Base-by-base conservation (phyloP, 2,797 vertebrate species). In the Champsocephalus esox region DNA sequence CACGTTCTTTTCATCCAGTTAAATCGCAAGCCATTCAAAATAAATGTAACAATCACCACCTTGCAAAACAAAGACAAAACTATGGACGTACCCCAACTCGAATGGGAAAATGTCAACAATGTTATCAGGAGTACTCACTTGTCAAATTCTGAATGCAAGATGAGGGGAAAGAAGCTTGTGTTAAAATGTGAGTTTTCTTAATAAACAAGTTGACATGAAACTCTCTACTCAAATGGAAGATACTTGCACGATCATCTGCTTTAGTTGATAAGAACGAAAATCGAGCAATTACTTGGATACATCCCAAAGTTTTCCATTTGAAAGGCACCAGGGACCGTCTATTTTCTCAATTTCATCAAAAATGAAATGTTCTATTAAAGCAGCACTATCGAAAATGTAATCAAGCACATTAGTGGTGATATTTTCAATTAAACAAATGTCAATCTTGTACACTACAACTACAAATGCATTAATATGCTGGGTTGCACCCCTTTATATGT, bases 1-100 rank as follows among this genome's bases (percentile, higher is more conserved):
- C 63, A 70, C 21, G 85, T 83, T 91, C 90, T 94, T 93, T 92
- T 94, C 81, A 89, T 88, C 90, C 92, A 91, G 82, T 91, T 80
- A 81, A 28, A 88, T 78, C 81, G 88, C 75, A 87, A 86, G 90
- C 83, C 86, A 91, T 81, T 86, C 70, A 76, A 84, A 77, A 84
- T 58, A 88, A 76, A 84, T 61, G 51, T 46, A 80, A 86, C 67
- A 90, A 80, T 91, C 85, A 89, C 58, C 57, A 88, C 41, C 85
- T 87, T 69, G 70, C 21, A 80, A 76, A 77, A 66, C 21, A 28
- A 50, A 28, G 28, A 28, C 52, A 56, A 12, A 66, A 45, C 24
- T 45, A 24, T 34, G 32, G 17, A 64, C 3, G 49, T 41, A 12
- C 69, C 43, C 38, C 55, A 66, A 58, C 16, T 32, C 10, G 64